Conservation (phyloP, 1,140 invertebrate species). For the Eriosoma lanigerum region DNA sequence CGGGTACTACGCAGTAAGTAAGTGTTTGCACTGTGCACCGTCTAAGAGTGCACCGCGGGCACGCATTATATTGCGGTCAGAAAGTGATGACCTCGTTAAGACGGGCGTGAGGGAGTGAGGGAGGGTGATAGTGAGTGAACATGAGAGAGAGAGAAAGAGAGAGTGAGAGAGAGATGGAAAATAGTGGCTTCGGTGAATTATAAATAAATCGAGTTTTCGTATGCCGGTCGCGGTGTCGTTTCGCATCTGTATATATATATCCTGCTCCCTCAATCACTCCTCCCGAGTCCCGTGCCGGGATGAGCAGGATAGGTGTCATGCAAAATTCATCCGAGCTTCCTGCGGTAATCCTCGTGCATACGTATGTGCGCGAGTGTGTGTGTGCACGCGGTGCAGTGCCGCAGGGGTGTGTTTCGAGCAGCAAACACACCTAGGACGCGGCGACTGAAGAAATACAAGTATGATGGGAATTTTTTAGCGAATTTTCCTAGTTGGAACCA, state of each 20-base stretch:
- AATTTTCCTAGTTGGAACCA: neutral
- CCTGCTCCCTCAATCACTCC: neutral
- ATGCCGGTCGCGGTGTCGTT: neutral
- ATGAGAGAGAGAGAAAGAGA: neutral
- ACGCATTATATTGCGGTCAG: neutral
- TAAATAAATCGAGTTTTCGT: slow-evolving; percentile 48
- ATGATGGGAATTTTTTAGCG: slow-evolving; percentile 45
- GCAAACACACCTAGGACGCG: too few relatives aligned
- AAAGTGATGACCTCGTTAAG: slow-evolving; percentile 41
- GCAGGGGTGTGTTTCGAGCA: too few relatives aligned
- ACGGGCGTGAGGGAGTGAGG: neutral
- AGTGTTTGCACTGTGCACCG: neutral
- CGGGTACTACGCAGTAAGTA: too few relatives aligned
- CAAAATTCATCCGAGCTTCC: slow-evolving; percentile 41
- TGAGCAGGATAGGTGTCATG: neutral
- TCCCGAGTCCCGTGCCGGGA: neutral
- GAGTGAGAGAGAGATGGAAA: neutral
- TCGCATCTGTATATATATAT: neutral
- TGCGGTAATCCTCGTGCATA: neutral
- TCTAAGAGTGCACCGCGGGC: neutral
- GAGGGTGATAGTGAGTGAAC: too few relatives aligned
- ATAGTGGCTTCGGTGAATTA: slow-evolving; percentile 29
- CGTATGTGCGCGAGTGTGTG: neutral
- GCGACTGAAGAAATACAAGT: too few relatives aligned
- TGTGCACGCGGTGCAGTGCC: neutral